Evolutionary conservation across 1,140 invertebrate genomes (phyloP).

Genomic region (Musca vetustissima): DNA sequence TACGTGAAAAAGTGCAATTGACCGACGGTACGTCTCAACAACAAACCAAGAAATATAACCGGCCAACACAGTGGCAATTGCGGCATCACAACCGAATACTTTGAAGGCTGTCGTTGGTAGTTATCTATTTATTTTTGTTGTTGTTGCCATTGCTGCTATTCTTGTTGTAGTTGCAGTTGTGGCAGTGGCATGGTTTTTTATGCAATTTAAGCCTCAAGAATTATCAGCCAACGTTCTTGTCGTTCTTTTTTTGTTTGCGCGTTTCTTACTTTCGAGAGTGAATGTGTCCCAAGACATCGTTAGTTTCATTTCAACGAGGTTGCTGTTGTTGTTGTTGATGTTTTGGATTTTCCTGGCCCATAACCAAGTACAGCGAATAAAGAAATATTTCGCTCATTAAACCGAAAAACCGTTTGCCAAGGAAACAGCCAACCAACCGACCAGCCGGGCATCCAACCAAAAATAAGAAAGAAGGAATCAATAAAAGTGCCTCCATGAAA

Average conservation of each 20-base stretch:
- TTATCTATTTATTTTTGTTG: conserved; percentile 2
- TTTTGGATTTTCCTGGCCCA: too few species aligned
- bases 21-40: neutral
- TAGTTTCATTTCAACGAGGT: too few species aligned
- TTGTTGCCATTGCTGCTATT: conserved; percentile 1
- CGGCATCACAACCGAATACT: conserved; percentile 18
- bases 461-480: too few species aligned
- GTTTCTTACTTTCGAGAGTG: conserved; percentile 1
- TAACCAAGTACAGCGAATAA: too few species aligned
- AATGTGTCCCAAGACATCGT: neutral
- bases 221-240: conserved; percentile 8
- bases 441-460: too few species aligned
- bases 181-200: neutral
- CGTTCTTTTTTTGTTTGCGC: neutral
- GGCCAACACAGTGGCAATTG: conserved; percentile 19
- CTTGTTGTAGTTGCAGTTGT: neutral
- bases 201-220: conserved; percentile 13
- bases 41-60: too few species aligned
- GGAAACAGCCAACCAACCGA: too few species aligned
- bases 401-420: too few species aligned
- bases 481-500: too few species aligned
- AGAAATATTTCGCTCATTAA: too few species aligned
- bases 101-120: conserved; percentile 9
- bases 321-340: too few species aligned
- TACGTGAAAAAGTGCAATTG: conserved; percentile 17